Conservation (phyloP, 2,113 vertebrate species). For the Chinchilla lanigera region DNA sequence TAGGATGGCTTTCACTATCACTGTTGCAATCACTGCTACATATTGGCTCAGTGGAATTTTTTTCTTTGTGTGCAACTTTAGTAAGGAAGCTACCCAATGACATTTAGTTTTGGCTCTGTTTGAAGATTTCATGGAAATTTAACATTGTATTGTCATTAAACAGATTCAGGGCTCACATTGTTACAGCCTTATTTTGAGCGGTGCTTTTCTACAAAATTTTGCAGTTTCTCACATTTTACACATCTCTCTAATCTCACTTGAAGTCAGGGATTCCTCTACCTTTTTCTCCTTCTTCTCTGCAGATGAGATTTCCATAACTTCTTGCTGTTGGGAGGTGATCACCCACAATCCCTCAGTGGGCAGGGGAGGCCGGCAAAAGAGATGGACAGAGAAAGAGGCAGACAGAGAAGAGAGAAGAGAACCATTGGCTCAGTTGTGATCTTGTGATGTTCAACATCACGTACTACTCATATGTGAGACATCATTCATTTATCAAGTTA, state of each 20-base stretch:
- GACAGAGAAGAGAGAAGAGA: neutral
- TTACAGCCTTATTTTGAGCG: neutral
- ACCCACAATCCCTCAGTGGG: neutral
- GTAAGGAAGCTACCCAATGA: neutral
- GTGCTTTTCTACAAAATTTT: neutral
- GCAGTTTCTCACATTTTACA: neutral
- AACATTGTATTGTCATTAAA: neutral
- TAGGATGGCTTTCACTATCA: neutral
- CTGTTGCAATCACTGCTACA: neutral
- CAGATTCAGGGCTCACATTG: neutral
- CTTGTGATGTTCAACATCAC: neutral
- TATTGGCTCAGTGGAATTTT: neutral
- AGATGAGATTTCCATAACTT: neutral
- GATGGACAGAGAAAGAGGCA: neutral
- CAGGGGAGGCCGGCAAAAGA: accelerated
- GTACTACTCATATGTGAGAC: neutral
- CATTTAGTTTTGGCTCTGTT: neutral
- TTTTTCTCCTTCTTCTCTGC: neutral
- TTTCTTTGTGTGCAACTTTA: neutral
- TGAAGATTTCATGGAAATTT: neutral
- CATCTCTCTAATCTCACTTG: neutral
- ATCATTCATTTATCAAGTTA: neutral
- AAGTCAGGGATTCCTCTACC: neutral
- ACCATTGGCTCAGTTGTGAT: neutral
- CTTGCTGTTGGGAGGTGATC: neutral